These are phyloP conservation scores for Abramis brama DNA, from an alignment of 2,113 vertebrate genomes.

Conservation along the genomic window DNA sequence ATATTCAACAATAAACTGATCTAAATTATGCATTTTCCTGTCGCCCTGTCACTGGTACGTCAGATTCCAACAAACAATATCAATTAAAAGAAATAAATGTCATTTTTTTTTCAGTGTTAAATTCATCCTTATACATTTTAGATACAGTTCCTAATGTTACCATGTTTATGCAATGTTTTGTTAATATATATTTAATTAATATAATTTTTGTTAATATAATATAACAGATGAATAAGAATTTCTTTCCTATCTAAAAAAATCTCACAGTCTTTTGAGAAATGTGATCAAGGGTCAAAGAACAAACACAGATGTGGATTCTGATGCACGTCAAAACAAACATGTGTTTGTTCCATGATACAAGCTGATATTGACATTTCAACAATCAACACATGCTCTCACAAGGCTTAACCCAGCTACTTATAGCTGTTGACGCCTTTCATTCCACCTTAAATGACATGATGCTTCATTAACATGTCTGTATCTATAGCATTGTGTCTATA, in stretches of 20 bases:
- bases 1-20: neutral
- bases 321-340: neutral
- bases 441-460: neutral
- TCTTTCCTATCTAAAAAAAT: neutral
- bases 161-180: no score
- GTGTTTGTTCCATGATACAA: neutral
- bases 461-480: neutral
- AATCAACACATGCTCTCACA: neutral
- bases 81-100: no score
- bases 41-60: no score
- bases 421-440: neutral
- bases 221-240: no score
- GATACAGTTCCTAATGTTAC: no score
- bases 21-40: neutral
- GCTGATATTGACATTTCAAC: neutral
- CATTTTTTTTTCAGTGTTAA: no score
- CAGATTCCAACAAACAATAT: no score
- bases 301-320: neutral
- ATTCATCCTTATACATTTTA: no score
- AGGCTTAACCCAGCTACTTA: neutral
- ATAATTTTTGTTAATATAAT: no score
- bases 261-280: no score
- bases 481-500: neutral
- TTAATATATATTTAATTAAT: no score
- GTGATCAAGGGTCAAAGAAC: neutral